Base-by-base conservation (phyloP, 2,113 vertebrate genomes). In the Oreochromis tanganicae region DNA sequence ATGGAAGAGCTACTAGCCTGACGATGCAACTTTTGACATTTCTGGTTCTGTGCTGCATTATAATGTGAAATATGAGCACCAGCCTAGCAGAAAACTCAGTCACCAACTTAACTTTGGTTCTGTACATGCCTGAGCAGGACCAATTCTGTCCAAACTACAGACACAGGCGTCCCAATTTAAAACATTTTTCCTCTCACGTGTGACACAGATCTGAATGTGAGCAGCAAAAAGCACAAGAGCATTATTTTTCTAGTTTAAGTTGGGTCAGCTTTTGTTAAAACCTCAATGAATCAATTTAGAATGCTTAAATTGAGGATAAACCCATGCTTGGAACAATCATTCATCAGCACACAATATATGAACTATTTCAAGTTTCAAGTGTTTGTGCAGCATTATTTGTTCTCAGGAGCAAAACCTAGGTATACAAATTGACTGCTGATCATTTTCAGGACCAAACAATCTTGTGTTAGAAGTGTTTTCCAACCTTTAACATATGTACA, bases 11-110 rank as follows among this genome's bases (percentile, higher is more conserved):
- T 87, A 9, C 68, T 82, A 82, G 66, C 41, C 88, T 87, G 85
- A 92, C 63, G 1, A 54, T 83, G 90, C 88, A 93, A 85, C 61
- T 92, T 92, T 84, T 90, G 92, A 89, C 91, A 86, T 93, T 88
- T 86, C 84, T 78, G 81, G 66, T 88, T 68, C 80, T 79, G 84
- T 54, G 87, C 87, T 84, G 91, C 87, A 90, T 89, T 83, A 59
- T 89, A 78, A 91, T 86, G 83, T 86, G 73, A 87, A 84, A 90
- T 88, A 87, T 75, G 52, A 84, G 54, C 54, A 59, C 9, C 38
- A 32, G 16, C 10, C 55, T 9, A 84, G 87, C n/a, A 63, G 41
- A 48, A 83, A 85, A 83, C 66, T 87, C 21, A 7, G 6, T 41
- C 9, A 27, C 29, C 19, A 90, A 82, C 56, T 82, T 34, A 54